These are phyloP conservation scores for Cyclopterus lumpus DNA, from an alignment of 2,797 vertebrate species.

Conservation along the genomic window DNA sequence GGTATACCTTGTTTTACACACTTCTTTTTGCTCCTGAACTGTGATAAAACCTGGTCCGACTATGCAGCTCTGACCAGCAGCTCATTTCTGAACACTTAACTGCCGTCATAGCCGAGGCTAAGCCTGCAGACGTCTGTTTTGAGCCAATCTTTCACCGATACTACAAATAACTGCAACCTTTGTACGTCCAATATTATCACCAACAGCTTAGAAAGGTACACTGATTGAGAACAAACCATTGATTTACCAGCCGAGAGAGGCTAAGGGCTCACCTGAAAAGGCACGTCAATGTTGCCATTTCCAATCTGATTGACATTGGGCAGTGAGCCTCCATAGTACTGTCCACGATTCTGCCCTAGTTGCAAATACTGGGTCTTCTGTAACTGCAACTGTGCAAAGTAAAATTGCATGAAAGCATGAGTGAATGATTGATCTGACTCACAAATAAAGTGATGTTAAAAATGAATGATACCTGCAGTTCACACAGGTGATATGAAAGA, in stretches of 20 bases:
- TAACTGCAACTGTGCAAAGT: slow-evolving; percentile 96
- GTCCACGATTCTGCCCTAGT: slow-evolving; percentile 97
- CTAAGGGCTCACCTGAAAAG: slow-evolving; percentile 97
- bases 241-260: slow-evolving; percentile 77
- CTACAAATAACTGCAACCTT: slow-evolving; percentile 44
- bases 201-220: slow-evolving; percentile 66
- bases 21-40: slow-evolving; percentile 37
- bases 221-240: slow-evolving; percentile 72
- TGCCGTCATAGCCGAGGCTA: slow-evolving; percentile 22
- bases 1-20: slow-evolving; percentile 29
- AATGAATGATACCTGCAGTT: slow-evolving; percentile 61
- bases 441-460: slow-evolving; percentile 69
- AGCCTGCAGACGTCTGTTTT: slow-evolving; percentile 45
- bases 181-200: slow-evolving; percentile 49
- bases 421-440: slow-evolving; percentile 81
- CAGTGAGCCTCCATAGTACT: slow-evolving; percentile 98
- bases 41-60: slow-evolving; percentile 38
- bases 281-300: slow-evolving; percentile 95
- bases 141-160: slow-evolving; percentile 53
- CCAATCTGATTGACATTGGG: slow-evolving; percentile 99
- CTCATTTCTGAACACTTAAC: slow-evolving; percentile 39
- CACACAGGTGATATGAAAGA: slow-evolving; percentile 48
- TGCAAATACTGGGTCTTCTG: slow-evolving; percentile 99
- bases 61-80: slow-evolving; percentile 40
- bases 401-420: slow-evolving; percentile 88